These are phyloP conservation scores for Craseonycteris thonglongyai DNA, from an alignment of 2,113 vertebrate species.

Conservation along the genomic window DNA sequence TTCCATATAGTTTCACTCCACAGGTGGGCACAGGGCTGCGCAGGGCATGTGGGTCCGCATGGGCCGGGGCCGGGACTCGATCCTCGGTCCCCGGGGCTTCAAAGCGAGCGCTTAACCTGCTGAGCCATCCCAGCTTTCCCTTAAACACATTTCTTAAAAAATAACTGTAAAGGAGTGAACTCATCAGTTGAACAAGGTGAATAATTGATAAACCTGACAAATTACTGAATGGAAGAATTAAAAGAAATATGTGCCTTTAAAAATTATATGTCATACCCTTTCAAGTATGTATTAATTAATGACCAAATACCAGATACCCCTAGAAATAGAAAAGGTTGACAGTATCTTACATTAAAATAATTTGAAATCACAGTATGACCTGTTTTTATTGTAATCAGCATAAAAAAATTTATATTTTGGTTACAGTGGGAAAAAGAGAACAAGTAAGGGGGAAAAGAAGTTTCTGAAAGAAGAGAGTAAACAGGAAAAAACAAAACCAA, in stretches of 20 bases:
- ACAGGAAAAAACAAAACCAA: background rate
- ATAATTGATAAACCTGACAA: background rate
- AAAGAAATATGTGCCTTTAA: background rate
- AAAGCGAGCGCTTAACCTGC: too few relatives aligned
- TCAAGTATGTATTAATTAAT: background rate
- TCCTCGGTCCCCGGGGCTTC: too few relatives aligned
- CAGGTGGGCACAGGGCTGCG: too few relatives aligned
- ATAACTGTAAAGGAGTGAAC: background rate
- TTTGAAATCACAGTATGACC: background rate
- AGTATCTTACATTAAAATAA: background rate
- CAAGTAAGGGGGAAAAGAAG: background rate
- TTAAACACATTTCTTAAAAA: background rate
- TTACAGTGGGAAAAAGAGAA: background rate
- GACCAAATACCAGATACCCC: background rate
- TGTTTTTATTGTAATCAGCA: background rate
- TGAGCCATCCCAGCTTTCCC: too few relatives aligned
- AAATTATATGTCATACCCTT: background rate
- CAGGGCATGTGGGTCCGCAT: too few relatives aligned
- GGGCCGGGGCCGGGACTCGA: too few relatives aligned
- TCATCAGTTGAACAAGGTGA: background rate
- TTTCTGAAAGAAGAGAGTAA: background rate
- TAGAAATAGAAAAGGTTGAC: background rate
- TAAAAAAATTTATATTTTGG: background rate
- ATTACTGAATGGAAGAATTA: background rate
- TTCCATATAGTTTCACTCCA: too few relatives aligned